Evolutionary conservation across 2,888 invertebrate species (phyloP).

Genomic region (Diploptera punctata): DNA sequence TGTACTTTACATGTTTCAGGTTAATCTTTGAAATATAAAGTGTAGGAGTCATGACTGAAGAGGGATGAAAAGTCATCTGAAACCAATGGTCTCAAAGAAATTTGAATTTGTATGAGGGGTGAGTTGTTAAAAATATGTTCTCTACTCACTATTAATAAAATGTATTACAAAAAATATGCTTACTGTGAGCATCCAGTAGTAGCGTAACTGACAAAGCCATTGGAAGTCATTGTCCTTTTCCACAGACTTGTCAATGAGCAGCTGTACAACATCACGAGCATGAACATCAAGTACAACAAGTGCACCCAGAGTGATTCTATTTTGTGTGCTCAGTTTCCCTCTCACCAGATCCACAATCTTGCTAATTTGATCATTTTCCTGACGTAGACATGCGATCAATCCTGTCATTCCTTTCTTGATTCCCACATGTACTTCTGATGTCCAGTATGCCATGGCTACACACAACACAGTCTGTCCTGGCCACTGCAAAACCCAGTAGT

Average conservation of each 20-base stretch:
- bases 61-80: too few species aligned
- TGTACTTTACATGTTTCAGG: too few species aligned
- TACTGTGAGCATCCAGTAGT: conserved; percentile 85
- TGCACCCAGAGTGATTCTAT: conserved; percentile 88
- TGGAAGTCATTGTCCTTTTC: conserved; percentile 81
- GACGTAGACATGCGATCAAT: conserved; percentile 69
- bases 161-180: too few species aligned
- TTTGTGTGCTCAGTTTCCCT: conserved; percentile 84
- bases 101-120: too few species aligned
- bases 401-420: conserved; percentile 65
- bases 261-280: conserved; percentile 83
- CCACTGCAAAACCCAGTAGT: conserved; percentile 88
- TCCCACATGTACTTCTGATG: conserved; percentile 82
- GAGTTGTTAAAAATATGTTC: too few species aligned
- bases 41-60: too few species aligned
- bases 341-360: conserved; percentile 86
- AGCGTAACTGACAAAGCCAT: conserved; percentile 88
- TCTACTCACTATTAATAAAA: too few species aligned
- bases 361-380: conserved; percentile 78
- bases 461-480: conserved; percentile 92
- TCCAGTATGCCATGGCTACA: conserved; percentile 89
- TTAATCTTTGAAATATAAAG: too few species aligned
- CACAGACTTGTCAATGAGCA: conserved; percentile 70
- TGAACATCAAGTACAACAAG: conserved; percentile 93
- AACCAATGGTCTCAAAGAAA: too few species aligned